Evolutionary conservation across 2,888 invertebrate genomes (phyloP), one percentile per base, ranked within the genome.

Genomic region (Spialia ferax): DNA sequence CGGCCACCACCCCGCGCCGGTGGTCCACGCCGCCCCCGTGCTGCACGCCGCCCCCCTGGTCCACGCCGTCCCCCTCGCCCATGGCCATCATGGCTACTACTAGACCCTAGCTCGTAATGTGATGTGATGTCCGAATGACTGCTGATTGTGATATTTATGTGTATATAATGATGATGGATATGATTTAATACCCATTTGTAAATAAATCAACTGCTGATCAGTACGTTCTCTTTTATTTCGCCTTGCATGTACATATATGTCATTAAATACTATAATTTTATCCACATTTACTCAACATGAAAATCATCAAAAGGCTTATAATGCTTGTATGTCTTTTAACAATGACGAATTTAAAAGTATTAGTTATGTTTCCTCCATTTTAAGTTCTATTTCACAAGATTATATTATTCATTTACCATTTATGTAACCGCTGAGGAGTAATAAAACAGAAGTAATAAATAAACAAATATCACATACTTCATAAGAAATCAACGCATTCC

Each of bases 71-170:
- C 84, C 78, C 59, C 76, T 86, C 71, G 85, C 85, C 15, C 88
- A 91, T 71, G 91, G 91, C 74, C 88, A 91, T 80, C 92, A 93
- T 84, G 92, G 92, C 71, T 84, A 89, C 75, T 92, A 91, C 82
- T 92, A 82, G 84, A 82, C 79, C 75, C 79, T 88, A 87, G 83
- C 77, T 59, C 74, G 69, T 71, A 75, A 83, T 81, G 80, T 81
- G 77, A 81, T 83, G 85, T 82, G 88, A 90, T 91, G 91, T 86
- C 81, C 78, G 89, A 79, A 89, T 91, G 91, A 86, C 81, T 92
- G 89, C 82, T 85, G 89, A 87, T 84, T 93, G 93, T 92, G 92
- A 92, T 93, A 93, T 93, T 93, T 93, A 93, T 91, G 90, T 91
- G 90, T 91, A 91, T 77, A 87, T 89, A 87, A 83, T 84, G 83